Base-by-base conservation (phyloP, 92 coral and sea anemone species). In the Epizoanthus stellaris region DNA sequence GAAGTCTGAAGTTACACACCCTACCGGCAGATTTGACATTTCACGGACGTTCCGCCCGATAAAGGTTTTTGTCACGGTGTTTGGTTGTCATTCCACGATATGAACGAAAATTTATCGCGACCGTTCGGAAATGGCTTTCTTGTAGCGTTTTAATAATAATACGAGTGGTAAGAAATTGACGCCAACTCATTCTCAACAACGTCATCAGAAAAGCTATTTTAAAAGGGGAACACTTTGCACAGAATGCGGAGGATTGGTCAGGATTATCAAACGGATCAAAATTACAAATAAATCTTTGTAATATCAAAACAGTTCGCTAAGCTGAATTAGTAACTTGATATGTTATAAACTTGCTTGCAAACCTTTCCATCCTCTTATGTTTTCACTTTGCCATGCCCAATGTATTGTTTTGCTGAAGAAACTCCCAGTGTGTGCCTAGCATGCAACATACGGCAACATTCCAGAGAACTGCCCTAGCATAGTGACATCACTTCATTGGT, bases 1-100 rank as follows among this genome's bases (percentile, higher is more conserved):
- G 4, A 62, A 36, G 81, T 57, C 81, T 60, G 36, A 15, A 45
- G 77, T 38, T 76, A 17, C 82, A 76, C 81, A 43, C 71, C 83
- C 83, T 39, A 64, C 72, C 71, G 60, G 39, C 67, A 2, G 14
- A 9, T 1, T 5, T 63, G 21, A 59, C 70, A 42, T 14, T 21
- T 38, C 45, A 21, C 72, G 72, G 72, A 79, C 61, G 45, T 79
- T 63, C 83, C 83, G 14, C 45, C 13, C 83, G 5, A 64, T 43
- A 64, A 52, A 77, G 7, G n/a, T 12, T 11, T 60, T 40, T 62
- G 56, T 62, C 70, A 77, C 53, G 56, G 56, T 52, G 81, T 76
- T 59, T 59, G 30, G 30, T 17, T 15, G 16, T 2, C 67, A 7
- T 19, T 58, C 12, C 40, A 17, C 17, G 19, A 43, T 16, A 54